These are phyloP conservation scores for Hyposmocoma kahamanoa DNA, from an alignment of 1,140 invertebrate species.

Conservation along the genomic window DNA sequence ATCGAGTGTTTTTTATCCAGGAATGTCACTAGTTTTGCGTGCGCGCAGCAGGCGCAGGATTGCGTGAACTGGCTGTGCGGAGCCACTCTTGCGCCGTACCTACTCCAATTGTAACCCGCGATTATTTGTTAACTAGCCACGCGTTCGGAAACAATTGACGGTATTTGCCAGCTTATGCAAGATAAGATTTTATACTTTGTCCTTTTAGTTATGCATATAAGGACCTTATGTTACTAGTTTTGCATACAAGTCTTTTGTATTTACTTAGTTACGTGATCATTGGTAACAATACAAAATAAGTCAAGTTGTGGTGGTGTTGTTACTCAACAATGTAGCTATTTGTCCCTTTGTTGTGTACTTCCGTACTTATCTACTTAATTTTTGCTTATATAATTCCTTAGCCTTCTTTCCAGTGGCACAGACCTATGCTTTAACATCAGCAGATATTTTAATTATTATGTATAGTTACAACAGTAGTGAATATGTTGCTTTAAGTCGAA, in stretches of 20 bases:
- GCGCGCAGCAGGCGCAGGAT: constrained; percentile 49
- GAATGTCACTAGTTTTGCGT: too few relatives aligned
- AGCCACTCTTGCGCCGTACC: constrained; percentile 43
- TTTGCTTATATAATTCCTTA: too few relatives aligned
- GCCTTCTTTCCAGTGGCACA: too few relatives aligned
- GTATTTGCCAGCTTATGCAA: constrained; percentile 46
- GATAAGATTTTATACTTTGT: constrained; percentile 68
- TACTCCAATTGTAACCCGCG: constrained; percentile 61
- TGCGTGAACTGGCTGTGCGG: constrained; percentile 51
- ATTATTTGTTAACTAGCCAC: constrained; percentile 70
- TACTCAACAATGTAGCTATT: too few relatives aligned
- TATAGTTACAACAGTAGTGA: background rate
- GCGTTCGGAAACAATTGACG: constrained; percentile 68
- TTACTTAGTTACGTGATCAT: background rate
- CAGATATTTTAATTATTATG: too few relatives aligned
- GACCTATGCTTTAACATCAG: too few relatives aligned
- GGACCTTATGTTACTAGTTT: background rate
- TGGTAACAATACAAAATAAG: too few relatives aligned
- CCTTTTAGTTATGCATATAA: too few relatives aligned
- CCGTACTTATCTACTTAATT: too few relatives aligned
- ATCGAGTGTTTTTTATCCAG: too few relatives aligned
- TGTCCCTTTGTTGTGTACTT: too few relatives aligned
- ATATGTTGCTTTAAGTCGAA: background rate
- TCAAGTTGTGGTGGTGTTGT: too few relatives aligned
- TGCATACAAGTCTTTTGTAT: background rate